A percentile compares a stretch with the other conserved stretches of the same genome.
Conservation (phyloP, 2,888 invertebrate species). For the Oscheius sp. region DNA sequence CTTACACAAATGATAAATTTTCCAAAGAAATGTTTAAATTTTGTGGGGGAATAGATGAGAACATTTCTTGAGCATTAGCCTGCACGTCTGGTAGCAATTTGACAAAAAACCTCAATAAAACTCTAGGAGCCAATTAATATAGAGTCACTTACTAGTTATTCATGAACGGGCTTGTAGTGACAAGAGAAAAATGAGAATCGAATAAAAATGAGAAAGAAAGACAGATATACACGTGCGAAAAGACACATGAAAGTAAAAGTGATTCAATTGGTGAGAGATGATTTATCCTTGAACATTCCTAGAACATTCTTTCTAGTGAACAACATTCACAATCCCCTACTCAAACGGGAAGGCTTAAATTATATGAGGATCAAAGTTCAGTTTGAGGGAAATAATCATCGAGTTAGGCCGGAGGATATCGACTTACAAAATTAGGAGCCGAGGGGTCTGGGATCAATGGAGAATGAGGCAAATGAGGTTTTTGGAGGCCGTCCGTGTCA, state of each 20-base stretch:
- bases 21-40: background rate
- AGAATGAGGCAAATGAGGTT: background rate
- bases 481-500: constrained; percentile 3
- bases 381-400: background rate
- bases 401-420: constrained; percentile 19
- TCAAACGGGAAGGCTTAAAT: background rate
- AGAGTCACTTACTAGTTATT: background rate
- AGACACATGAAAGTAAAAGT: background rate
- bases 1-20: background rate
- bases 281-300: background rate
- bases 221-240: background rate
- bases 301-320: too few relatives aligned
- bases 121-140: background rate
- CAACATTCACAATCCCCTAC: background rate
- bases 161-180: background rate
- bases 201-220: constrained; percentile 5
- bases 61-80: too few relatives aligned
- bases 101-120: too few relatives aligned
- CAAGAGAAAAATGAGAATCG: background rate
- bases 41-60: too few relatives aligned
- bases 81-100: too few relatives aligned
- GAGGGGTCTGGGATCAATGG: background rate
- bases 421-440: constrained; percentile 19
- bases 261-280: background rate
- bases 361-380: background rate